Base-by-base conservation (phyloP, 2,797 vertebrate species). In the Lithobates sylvaticus region DNA sequence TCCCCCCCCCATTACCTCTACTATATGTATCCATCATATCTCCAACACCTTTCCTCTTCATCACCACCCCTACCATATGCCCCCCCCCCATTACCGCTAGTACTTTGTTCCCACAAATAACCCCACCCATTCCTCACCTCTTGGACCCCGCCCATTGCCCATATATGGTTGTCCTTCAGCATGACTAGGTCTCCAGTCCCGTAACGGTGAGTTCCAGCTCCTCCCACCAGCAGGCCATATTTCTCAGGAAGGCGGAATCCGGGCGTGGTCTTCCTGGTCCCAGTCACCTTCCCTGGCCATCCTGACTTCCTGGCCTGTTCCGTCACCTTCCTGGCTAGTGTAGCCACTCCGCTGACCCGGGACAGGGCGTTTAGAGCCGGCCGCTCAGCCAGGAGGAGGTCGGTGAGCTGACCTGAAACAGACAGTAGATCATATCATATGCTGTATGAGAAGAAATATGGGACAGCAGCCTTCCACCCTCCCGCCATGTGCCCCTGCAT, bases 201-300 rank as follows among this genome's bases (percentile, higher is more conserved):
- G 0, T 95, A 95, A 27, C 96, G 94, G 89, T 97, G 97, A 72
- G 91, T 91, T 44, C 93, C 93, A 0, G 92, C 95, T 0, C 95
- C 94, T 0, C 97, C 97, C 29, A 96, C 94, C 23, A 96, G 87
- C 88, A 97, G 95, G 64, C 94, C 95, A 0, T 97, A 96, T 88
- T 97, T 97, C 93, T 97, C 97, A 50, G 94, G 93, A 87, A 97
- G 87, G 18, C 96, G 94, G 91, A 97, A 97, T n/a, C 97, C 97
- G 0, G 96, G 96, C 0, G 96, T 97, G 83, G 96, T 97, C 89
- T 97, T 97, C 26, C 97, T 93, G 0, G 97, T 97, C 21, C 96
- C 97, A 0, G 96, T 95, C 77, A 97, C 94, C 0, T 92, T 91
- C 75, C 96, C 96, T 0, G 86, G 79, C 96, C 96, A 97, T 29